Percentiles rank a stretch among this genome's conserved stretches.
Evolutionary conservation across 1,140 invertebrate genomes (phyloP).

Genomic region (Drosophila ogumai): DNA sequence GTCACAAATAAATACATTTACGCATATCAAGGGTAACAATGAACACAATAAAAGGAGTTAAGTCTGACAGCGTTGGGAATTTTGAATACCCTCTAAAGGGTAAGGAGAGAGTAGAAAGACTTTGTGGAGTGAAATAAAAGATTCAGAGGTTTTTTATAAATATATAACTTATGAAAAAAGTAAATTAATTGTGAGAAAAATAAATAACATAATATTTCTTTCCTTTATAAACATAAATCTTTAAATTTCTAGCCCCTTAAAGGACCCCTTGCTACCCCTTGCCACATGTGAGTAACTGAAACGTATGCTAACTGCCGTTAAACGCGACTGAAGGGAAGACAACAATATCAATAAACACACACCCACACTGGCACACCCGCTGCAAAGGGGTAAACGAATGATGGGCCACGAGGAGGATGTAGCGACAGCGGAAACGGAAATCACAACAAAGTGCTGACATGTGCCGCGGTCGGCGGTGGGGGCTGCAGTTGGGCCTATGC

Average conservation of each 20-base stretch:
- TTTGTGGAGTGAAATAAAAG: neutral
- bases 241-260: neutral
- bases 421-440: conserved; percentile 72
- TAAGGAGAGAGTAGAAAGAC: neutral
- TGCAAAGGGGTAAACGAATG: conserved; percentile 53
- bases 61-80: neutral
- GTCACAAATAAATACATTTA: conserved; percentile 81
- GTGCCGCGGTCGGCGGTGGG: conserved; percentile 62
- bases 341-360: conserved; percentile 75
- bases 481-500: conserved; percentile 40
- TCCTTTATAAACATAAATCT: too few species aligned
- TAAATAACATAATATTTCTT: neutral
- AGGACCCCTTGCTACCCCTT: conserved; percentile 11
- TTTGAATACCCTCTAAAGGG: conserved; percentile 1
- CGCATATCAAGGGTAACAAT: conserved; percentile 71
- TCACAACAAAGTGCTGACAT: conserved; percentile 83
- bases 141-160: neutral
- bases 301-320: conserved; percentile 78
- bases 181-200: neutral
- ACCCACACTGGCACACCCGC: conserved; percentile 13
- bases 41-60: conserved; percentile 34
- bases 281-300: conserved; percentile 7
- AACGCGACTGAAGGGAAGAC: conserved; percentile 50
- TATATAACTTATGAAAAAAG: neutral
- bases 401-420: conserved; percentile 15